Evolutionary conservation across 2,113 vertebrate genomes (phyloP), one percentile per base, ranked within the genome.

Genomic region (Serranochromis macrocephalus): DNA sequence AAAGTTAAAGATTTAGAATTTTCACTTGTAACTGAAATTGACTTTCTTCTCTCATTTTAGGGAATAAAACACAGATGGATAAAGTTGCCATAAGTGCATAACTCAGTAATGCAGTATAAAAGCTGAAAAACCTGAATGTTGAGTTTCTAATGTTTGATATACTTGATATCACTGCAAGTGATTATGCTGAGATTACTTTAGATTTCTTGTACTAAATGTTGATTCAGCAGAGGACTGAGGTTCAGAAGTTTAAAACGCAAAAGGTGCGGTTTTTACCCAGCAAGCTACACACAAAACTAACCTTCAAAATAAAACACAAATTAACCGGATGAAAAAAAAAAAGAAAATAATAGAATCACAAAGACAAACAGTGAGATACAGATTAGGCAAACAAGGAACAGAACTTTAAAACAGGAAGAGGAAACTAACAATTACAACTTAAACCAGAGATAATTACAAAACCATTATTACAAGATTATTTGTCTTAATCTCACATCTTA

Each of bases 141-240:
- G 7, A 42, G 38, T 71, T 71, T 42, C n/a, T 71, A 24, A 42
- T 71, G n/a, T 71, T 42, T 71, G 19, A 42, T 68, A 68, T 42
- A 40, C 8, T 13, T 24, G 38, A 42, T 71, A 71, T 10, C 14
- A 40, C 66, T 42, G 0, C 38, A 42, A 40, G 38, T 71, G 66
- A 42, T 42, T 21, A 21, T 24, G n/a, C 19, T 71, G 36, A 42
- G n/a, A 71, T 42, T 42, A 16, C n/a, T 71, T 71, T 24, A 14
- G 36, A 71, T 71, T 42, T 71, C 66, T 71, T 71, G 36, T 14
- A 24, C 36, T 0, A 71, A 68, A 40, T 68, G 0, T 63, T 38
- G 63, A 38, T 71, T 71, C 7, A 71, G 36, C 12, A 71, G 11
- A 42, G 63, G 36, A 42, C 12, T 42, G 36, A 71, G 36, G 36